Percentiles rank a stretch among this genome's conserved stretches.
Evolutionary conservation across 2,888 invertebrate species (phyloP).

Genomic region (Standfussiana lucernea): DNA sequence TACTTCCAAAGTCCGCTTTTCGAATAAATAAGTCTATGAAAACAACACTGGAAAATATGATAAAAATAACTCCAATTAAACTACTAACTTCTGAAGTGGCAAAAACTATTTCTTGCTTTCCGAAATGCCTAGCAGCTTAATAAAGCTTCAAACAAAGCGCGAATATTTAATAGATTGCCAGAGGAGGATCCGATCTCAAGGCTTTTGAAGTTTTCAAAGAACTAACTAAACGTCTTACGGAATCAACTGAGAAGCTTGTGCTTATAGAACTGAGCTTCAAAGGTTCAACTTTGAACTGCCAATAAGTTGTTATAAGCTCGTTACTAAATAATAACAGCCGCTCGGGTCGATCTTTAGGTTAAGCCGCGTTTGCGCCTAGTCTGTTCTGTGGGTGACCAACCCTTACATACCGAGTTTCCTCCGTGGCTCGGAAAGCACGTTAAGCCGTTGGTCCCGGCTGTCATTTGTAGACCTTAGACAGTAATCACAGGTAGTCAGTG

Average conservation of each 20-base stretch:
- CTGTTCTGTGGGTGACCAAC: too few species aligned
- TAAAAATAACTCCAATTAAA: constrained; percentile 13
- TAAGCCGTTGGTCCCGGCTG: too few species aligned
- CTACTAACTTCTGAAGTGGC: background rate
- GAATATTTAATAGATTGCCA: constrained; percentile 25
- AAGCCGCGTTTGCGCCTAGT: too few species aligned
- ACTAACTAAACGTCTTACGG: constrained; percentile 4
- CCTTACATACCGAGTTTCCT: too few species aligned
- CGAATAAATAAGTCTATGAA: background rate
- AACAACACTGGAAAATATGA: background rate
- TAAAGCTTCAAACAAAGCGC: constrained; percentile 14
- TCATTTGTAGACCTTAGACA: too few species aligned
- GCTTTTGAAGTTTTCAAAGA: constrained; percentile 24
- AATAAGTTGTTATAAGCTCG: background rate
- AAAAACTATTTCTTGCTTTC: background rate
- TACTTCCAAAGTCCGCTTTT: background rate
- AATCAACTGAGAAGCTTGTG: constrained; percentile 1
- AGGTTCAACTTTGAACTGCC: background rate
- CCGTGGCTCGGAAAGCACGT: too few species aligned
- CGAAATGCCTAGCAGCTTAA: background rate
- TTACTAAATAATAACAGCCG: too few species aligned
- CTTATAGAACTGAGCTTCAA: constrained; percentile 13
- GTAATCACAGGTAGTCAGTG: too few species aligned
- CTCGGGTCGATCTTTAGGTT: too few species aligned
- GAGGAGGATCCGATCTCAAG: constrained; percentile 17